Percentiles rank a stretch among this genome's conserved stretches.
Evolutionary conservation across 2,888 invertebrate species (phyloP).

Genomic region (Polymixis lichenea): DNA sequence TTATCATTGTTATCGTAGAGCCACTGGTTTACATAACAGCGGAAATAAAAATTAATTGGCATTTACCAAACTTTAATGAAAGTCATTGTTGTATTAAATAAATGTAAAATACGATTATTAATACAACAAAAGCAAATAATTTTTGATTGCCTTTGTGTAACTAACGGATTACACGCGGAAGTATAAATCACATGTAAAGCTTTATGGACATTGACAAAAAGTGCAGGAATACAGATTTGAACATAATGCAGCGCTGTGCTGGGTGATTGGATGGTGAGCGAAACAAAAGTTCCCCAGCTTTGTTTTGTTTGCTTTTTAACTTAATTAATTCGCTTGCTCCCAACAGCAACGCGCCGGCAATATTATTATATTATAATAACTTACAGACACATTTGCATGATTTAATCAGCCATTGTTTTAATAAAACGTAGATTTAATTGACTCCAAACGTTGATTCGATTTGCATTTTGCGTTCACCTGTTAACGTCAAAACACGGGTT

Average conservation of each 20-base stretch:
- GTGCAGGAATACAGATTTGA: conserved; percentile 53
- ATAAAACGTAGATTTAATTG: conserved; percentile 63
- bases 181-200: conserved; percentile 52
- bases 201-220: conserved; percentile 48
- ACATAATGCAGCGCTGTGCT: conserved; percentile 64
- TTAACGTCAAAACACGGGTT: conserved; percentile 44
- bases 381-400: conserved; percentile 71
- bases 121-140: conserved; percentile 16
- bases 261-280: conserved; percentile 65
- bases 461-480: conserved; percentile 62
- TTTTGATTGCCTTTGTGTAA: conserved; percentile 28
- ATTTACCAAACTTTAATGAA: background rate
- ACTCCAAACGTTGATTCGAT: conserved; percentile 49
- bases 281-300: conserved; percentile 72
- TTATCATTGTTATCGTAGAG: background rate
- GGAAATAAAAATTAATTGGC: background rate
- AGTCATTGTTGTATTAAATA: conserved; percentile 9
- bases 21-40: background rate
- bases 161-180: conserved; percentile 36
- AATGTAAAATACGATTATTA: conserved; percentile 10
- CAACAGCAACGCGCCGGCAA: conserved; percentile 68
- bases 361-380: conserved; percentile 75
- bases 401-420: conserved; percentile 70
- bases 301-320: conserved; percentile 79
- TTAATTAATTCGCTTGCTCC: conserved; percentile 79